phyloP scores from a whole-genome alignment of 2,797 vertebrate species.

The Syngnathus rostellatus region DNA sequence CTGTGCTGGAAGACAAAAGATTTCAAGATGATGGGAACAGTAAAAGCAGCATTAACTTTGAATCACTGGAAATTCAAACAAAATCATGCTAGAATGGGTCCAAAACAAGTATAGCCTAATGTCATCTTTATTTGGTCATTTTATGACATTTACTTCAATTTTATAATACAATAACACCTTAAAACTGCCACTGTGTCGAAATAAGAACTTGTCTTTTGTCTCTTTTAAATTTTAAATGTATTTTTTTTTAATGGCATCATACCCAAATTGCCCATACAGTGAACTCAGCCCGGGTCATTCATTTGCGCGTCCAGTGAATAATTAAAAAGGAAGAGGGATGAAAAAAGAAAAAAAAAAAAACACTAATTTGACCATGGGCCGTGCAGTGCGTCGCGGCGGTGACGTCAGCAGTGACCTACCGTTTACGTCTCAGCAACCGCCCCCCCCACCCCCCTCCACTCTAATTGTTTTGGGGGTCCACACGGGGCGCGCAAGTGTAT shows the following conservation, averaged over 20 bases:
- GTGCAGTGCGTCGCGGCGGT: constrained; percentile 52
- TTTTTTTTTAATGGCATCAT: neutral
- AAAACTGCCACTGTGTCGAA: neutral
- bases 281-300: neutral
- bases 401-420: constrained; percentile 71
- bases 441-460: constrained; percentile 23
- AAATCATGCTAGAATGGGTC: neutral
- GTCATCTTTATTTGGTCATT: neutral
- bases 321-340: constrained; percentile 3
- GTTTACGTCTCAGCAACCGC: constrained; percentile 68
- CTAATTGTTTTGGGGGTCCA: constrained; percentile 44
- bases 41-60: neutral
- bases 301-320: neutral
- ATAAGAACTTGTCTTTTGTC: neutral
- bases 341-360: constrained; percentile 12
- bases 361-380: constrained; percentile 46
- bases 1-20: neutral
- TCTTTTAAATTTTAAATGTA: neutral
- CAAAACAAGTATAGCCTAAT: neutral
- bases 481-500: constrained; percentile 70
- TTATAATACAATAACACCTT: neutral
- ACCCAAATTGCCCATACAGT: neutral
- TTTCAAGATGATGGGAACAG: neutral
- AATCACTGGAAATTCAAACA: neutral
- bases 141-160: neutral